phyloP scores from a whole-genome alignment of 2,113 vertebrate species.

The Sphyrna mokarran region DNA sequence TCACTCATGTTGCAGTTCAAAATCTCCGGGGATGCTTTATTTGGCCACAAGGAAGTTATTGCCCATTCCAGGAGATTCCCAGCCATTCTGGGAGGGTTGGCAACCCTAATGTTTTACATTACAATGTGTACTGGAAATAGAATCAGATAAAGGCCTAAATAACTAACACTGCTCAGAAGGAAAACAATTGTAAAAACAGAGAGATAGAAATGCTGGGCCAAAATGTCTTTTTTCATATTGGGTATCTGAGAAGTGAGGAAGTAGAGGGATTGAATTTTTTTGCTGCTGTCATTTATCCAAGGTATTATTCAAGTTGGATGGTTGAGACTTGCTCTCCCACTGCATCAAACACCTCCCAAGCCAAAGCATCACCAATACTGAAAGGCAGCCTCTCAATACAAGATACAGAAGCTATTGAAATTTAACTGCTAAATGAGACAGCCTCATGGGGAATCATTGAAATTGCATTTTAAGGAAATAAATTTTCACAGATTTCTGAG shows the following conservation, averaged over 20 bases:
- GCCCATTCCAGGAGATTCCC: too few relatives aligned
- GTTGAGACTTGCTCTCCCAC: neutral
- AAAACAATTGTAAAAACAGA: too few relatives aligned
- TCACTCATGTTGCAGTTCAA: too few relatives aligned
- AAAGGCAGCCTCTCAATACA: neutral
- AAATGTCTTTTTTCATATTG: too few relatives aligned
- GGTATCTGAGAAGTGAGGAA: neutral
- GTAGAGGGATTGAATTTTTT: neutral
- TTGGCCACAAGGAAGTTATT: too few relatives aligned
- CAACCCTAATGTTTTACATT: neutral
- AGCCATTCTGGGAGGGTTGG: too few relatives aligned
- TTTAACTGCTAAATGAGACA: neutral
- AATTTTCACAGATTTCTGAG: neutral
- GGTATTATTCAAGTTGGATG: neutral
- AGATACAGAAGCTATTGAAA: neutral
- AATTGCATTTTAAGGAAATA: conserved; percentile 6
- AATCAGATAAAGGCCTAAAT: neutral
- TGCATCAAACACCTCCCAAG: neutral
- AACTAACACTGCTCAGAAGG: too few relatives aligned
- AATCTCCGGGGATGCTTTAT: too few relatives aligned
- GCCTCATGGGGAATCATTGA: neutral
- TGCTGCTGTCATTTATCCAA: neutral
- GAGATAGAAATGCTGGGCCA: too few relatives aligned
- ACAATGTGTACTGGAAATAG: neutral
- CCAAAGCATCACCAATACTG: neutral